Evolutionary conservation across 1,140 invertebrate species (phyloP), one percentile per base, ranked within the genome.

Genomic region (Listronotus bonariensis): DNA sequence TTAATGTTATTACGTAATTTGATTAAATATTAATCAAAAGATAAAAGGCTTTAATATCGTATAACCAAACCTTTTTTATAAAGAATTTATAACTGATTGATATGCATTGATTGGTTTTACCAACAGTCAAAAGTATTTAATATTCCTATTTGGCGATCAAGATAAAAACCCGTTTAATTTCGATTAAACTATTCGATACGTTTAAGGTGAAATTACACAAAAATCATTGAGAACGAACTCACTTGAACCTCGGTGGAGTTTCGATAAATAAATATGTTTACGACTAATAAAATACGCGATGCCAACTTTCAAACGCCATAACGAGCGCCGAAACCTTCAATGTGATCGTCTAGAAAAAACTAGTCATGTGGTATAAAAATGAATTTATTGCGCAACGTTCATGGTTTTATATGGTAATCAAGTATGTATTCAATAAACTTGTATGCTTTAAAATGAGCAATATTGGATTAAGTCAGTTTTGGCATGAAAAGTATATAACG

Each of bases 181-280:
- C 31, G 32, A 54, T 45, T 45, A 62, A 45, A 15, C 40, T 51
- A 18, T 38, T 45, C 41, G 38, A 18, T 20, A 48, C 34, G 18
- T 20, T 17, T 46, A 56, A 56, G 61, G 69, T 71, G 62, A 68
- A 69, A 70, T 71, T 69, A 68, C 67, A 69, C 60, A 67, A 71
- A 69, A 71, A 71, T 71, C 69, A 71, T 71, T 71, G 69, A 71
- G 54, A 71, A 61, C 57, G 68, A 69, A 65, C 69, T 71, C 64
- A 38, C 69, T 55, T 71, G 69, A 71, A 71, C 69, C 67, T 41
- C 36, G 59, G 8, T 12, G 11, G 11, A 36, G 34, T 40, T 56
- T 31, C 15, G 42, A 51, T 62, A 36, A 54, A 61, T 60, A 46
- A 63, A 34, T 61, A 60, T 70, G 58, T 63, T 36, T 59, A 18